phyloP scores from a whole-genome alignment of 1,140 invertebrate genomes.

The Samia ricini region DNA sequence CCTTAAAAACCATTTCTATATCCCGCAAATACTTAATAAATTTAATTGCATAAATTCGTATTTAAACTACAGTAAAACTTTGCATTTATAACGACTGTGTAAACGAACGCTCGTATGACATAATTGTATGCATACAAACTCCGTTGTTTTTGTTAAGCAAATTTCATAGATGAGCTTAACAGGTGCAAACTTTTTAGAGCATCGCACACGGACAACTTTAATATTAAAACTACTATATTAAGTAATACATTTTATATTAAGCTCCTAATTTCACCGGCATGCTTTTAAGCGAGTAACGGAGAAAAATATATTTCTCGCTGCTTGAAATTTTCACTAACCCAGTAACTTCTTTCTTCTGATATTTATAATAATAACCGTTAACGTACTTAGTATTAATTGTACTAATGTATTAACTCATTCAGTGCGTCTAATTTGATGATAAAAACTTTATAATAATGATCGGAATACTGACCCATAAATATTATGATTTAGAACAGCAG shows the following conservation, averaged over 20 bases:
- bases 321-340: background rate
- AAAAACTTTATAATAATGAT: too few species aligned
- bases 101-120: background rate
- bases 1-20: too few species aligned
- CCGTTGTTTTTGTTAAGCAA: slow-evolving; percentile 35
- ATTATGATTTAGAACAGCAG: too few species aligned
- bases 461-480: too few species aligned
- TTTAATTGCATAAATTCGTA: background rate
- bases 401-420: too few species aligned
- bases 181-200: slow-evolving; percentile 42
- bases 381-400: background rate
- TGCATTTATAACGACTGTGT: background rate
- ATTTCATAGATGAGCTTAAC: slow-evolving; percentile 38
- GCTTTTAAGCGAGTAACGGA: slow-evolving; percentile 8
- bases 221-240: slow-evolving; percentile 55
- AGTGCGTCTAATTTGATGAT: too few species aligned
- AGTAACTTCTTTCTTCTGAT: background rate
- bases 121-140: slow-evolving; percentile 3
- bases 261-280: slow-evolving; percentile 3
- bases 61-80: background rate
- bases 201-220: slow-evolving; percentile 35
- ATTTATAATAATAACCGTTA: background rate
- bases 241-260: slow-evolving; percentile 4
- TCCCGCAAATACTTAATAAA: background rate
- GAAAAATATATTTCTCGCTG: background rate